These are phyloP conservation scores for Girardia tigrina DNA, from an alignment of 2,888 invertebrate genomes.

Conservation along the genomic window DNA sequence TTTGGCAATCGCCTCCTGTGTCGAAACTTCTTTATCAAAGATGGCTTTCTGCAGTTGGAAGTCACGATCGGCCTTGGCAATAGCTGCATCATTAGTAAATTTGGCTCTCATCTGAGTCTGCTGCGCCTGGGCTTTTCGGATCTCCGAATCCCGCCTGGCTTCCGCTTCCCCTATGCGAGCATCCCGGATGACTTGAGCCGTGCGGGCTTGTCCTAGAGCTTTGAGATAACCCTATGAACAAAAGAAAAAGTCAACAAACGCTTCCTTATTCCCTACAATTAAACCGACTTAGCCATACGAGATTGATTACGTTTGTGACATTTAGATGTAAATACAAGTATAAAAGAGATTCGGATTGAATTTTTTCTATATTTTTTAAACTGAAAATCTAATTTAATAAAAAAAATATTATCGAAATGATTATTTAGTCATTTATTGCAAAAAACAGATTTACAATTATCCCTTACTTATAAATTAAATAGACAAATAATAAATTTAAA, in stretches of 20 bases:
- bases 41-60: slow-evolving; percentile 90
- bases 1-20: slow-evolving; percentile 58
- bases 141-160: slow-evolving; percentile 70
- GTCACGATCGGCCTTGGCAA: slow-evolving; percentile 85
- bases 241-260: too few relatives aligned
- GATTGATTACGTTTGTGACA: too few relatives aligned
- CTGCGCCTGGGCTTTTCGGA: slow-evolving; percentile 82
- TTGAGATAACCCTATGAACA: slow-evolving; percentile 61
- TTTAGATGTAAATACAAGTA: neutral
- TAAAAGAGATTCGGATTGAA: neutral
- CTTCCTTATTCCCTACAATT: too few relatives aligned
- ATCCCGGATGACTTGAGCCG: slow-evolving; percentile 57
- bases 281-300: too few relatives aligned
- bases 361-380: too few relatives aligned
- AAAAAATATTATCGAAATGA: too few relatives aligned
- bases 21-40: slow-evolving; percentile 89
- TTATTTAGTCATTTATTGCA: too few relatives aligned
- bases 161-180: slow-evolving; percentile 92
- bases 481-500: too few relatives aligned
- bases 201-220: slow-evolving; percentile 59
- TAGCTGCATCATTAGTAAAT: slow-evolving; percentile 85
- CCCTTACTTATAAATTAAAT: too few relatives aligned
- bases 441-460: too few relatives aligned
- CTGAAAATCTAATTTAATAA: too few relatives aligned
- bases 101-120: slow-evolving; percentile 86